Base-by-base conservation (phyloP, 2,797 vertebrate genomes). In the Sylvilagus floridanus region DNA sequence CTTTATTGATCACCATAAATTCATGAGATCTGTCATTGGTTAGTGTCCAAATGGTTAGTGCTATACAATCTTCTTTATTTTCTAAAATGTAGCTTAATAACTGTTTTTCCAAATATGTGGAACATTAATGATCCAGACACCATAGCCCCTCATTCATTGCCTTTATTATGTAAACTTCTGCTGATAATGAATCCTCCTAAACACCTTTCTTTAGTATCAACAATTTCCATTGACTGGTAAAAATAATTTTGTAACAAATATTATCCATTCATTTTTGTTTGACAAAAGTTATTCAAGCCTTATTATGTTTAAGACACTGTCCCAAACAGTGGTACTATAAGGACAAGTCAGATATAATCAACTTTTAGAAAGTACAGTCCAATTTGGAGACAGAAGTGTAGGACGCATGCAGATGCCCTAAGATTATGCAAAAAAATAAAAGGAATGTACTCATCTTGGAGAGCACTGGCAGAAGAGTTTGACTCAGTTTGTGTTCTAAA, bases 341-440 rank as follows among this genome's bases (percentile, higher is more conserved):
- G 75, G 11, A 32, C 4, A 62, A 62, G 35, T 79, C 65, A 62
- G 66, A 84, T 24, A 78, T 2, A 5, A 8, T 47, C 24, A 4
- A 4, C 21, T 32, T 75, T 52, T 21, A 68, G 47, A 78, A 91
- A 0, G 0, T 4, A 10, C 4, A 9, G 2, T 66, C 26, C 26
- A 17, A 24, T 2, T 0, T 2, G 2, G 8, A 77, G 37, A 57
- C 9, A 37, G 16, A 57, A 52, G 2, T 28, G 6, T 12, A 42
- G 65, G n/a, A 65, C 42, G 11, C 0, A 30, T 7, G n/a, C 2
- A 81, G 62, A 62, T 1, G 0, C 11, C 17, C 32, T 1, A 14
- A 52, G 11, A 37, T 21, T 12, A 28, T 7, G 10, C 14, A 11
- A 16, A 11, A 35, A 68, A 22, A 37, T 28, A 32, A 28, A 1